Conservation (phyloP, 2,888 invertebrate species). For the Serrognathus titanus region DNA sequence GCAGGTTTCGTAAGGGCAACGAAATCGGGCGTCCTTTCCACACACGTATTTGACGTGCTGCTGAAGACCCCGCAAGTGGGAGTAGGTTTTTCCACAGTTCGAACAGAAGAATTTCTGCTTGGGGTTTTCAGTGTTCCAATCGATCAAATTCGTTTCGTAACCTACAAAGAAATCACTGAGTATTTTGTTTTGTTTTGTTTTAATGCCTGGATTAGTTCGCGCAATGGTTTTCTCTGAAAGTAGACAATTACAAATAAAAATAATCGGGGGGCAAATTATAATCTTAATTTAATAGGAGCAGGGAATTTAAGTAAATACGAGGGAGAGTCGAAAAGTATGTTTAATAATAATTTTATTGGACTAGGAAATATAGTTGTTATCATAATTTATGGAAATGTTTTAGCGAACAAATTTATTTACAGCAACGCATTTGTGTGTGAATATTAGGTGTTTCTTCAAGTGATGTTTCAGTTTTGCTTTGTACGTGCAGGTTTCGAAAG, state of each 20-base stretch:
- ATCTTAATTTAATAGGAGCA: neutral
- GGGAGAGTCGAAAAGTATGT: neutral
- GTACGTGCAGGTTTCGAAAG: slow-evolving; percentile 4
- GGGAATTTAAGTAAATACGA: neutral
- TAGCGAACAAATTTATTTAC: neutral
- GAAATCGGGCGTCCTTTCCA: slow-evolving; percentile 8
- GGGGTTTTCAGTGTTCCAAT: neutral
- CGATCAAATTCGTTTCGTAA: neutral
- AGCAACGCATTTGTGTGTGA: neutral
- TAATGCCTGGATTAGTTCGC: slow-evolving; percentile 14
- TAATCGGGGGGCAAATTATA: neutral
- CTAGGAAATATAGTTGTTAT: neutral
- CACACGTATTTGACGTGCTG: slow-evolving; percentile 10
- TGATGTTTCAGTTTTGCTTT: slow-evolving; percentile 8
- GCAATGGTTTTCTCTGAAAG: slow-evolving; percentile 3
- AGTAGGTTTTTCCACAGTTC: slow-evolving; percentile 2
- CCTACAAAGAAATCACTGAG: neutral
- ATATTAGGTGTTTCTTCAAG: slow-evolving; percentile 10
- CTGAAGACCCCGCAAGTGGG: slow-evolving; percentile 3
- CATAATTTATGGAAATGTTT: too few species aligned
- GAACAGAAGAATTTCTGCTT: neutral
- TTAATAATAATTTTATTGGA: neutral
- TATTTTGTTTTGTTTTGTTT: neutral
- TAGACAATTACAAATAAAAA: neutral
- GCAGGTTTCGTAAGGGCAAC: slow-evolving; percentile 3